Evolutionary conservation across 2,113 vertebrate genomes (phyloP), one percentile per base, ranked within the genome.

Genomic region (Coturnix japonica): DNA sequence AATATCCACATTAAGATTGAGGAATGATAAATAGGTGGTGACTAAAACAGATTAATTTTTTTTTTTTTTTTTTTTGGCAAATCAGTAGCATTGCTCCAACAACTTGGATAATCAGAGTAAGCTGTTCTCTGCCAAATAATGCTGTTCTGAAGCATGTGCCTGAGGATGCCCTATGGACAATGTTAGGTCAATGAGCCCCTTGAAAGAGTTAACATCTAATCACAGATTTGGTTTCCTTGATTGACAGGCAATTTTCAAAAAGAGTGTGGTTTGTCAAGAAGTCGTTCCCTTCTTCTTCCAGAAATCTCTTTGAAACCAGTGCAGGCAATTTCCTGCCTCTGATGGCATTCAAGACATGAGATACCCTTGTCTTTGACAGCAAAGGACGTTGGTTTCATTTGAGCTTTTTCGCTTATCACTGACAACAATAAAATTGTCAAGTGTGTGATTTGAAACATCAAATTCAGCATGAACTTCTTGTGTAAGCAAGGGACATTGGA

Each of bases 371-470:
- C 87, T 97, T 91, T 97, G 97, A 97, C 96, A 97, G 96, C 67
- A 95, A 96, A 98, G 97, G 97, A 96, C 96, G 8, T 60, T 87
- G 79, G 91, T 97, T 97, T 97, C 95, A 91, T 96, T 95, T 96
- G 85, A 94, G 90, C 51, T 93, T 88, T 96, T 86, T 89, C 74
- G 89, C 90, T 97, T 97, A 96, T 97, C 96, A 87, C 82, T 96
- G 95, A 91, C 95, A 96, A 96, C 94, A 98, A 97, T 96, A 97
- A 97, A 97, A 97, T 95, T 97, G 96, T 97, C 96, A 97, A 95
- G 95, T 95, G 93, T 97, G 94, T 92, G 92, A 97, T 96, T 91
- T 94, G 97, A 96, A 94, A 95, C 94, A 94, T 97, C 94, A 97
- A 94, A 94, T 96, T 96, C 89, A 72, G 37, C 84, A 91, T 86